Conservation (phyloP, 2,113 vertebrate genomes). For the Oncorhynchus gorbuscha region DNA sequence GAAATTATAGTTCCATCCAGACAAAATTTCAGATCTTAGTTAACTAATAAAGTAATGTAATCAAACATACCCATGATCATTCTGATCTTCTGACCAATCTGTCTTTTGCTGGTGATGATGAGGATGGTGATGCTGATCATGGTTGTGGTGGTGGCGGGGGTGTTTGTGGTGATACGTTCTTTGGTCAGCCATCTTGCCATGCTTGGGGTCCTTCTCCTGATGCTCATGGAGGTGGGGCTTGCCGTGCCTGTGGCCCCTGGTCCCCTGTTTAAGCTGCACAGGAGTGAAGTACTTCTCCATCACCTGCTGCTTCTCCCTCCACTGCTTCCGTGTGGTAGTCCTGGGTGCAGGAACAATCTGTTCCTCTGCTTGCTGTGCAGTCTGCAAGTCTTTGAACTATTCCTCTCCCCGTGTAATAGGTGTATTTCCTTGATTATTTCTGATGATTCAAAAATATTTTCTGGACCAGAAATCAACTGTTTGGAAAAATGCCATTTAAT, state of each 20-base stretch:
- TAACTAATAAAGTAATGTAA: not conserved
- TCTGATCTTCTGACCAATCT: constrained; percentile 46
- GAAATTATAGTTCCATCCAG: too few species aligned
- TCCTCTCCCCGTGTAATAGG: not conserved
- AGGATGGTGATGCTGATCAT: constrained; percentile 37
- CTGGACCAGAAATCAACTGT: not conserved
- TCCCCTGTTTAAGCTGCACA: constrained; percentile 14
- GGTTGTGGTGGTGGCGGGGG: constrained; percentile 28
- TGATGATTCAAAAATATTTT: not conserved
- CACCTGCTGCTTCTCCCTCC: constrained; percentile 25
- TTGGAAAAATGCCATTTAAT: not conserved
- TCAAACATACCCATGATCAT: constrained; percentile 55
- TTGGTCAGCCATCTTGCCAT: constrained; percentile 31
- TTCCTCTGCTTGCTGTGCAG: not conserved
- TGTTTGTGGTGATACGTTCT: constrained; percentile 54
- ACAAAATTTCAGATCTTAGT: not conserved
- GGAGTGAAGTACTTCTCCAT: constrained; percentile 60
- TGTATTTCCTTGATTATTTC: not conserved
- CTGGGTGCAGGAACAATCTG: not conserved
- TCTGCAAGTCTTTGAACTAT: not conserved
- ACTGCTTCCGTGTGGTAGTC: not conserved
- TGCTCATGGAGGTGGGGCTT: constrained; percentile 42
- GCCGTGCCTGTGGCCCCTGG: not conserved
- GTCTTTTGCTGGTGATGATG: constrained; percentile 20
- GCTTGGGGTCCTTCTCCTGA: constrained; percentile 37